phyloP scores from a whole-genome alignment of 53 echinoderm and acorn worm genomes.

The Luidia sarsii region DNA sequence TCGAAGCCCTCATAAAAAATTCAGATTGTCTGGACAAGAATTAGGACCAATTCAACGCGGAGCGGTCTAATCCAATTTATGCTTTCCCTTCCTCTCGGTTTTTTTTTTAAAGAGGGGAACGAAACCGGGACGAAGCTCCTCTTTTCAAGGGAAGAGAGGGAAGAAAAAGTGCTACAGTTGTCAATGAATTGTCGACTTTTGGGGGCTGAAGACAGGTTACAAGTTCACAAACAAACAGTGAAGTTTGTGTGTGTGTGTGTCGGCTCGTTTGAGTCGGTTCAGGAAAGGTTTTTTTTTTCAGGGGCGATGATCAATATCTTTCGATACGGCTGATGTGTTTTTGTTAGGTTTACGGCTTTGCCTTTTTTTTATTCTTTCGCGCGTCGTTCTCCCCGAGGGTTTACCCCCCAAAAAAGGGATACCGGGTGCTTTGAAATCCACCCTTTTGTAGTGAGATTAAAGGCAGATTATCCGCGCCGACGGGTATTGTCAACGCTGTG shows the following conservation, averaged over 20 bases:
- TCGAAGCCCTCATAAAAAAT: slow-evolving; percentile 31
- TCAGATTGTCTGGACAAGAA: slow-evolving; percentile 29
- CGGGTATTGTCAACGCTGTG: too few species aligned
- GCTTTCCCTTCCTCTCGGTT: too few species aligned
- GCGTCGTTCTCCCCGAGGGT: too few species aligned
- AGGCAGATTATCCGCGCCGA: neutral
- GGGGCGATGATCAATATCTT: neutral
- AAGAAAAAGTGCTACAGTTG: neutral
- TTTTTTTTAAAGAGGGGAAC: too few species aligned
- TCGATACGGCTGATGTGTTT: too few species aligned
- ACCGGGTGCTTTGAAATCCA: neutral
- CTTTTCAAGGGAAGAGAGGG: too few species aligned
- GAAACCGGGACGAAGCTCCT: too few species aligned
- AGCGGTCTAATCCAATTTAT: slow-evolving; percentile 33
- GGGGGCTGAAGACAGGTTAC: slow-evolving; percentile 3
- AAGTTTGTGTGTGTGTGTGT: too few species aligned
- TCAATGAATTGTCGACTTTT: neutral
- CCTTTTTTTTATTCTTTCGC: too few species aligned
- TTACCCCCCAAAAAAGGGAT: slow-evolving; percentile 19
- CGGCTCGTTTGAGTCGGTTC: too few species aligned
- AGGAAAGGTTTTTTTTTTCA: neutral
- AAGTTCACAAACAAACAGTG: neutral
- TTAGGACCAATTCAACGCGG: slow-evolving; percentile 1
- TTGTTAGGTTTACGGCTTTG: too few species aligned
- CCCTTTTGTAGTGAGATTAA: slow-evolving; percentile 22